A percentile compares a stretch with the other conserved stretches of the same genome.
These are phyloP conservation scores for Meriones unguiculatus DNA, from an alignment of 2,113 vertebrate genomes.

Conservation along the genomic window DNA sequence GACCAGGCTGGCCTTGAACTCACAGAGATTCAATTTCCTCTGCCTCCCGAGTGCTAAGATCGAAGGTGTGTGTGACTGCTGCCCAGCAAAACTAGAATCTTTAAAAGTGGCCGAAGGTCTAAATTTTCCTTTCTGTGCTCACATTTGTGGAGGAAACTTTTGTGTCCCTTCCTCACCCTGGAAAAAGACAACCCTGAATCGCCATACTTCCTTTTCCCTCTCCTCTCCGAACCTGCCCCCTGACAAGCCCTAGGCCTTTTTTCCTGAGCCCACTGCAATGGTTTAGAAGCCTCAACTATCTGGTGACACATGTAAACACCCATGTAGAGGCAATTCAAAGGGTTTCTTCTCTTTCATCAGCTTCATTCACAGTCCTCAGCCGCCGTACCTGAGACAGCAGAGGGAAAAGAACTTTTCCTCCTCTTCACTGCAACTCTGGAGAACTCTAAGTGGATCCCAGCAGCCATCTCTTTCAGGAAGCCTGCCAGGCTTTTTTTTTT, in stretches of 20 bases:
- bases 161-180: too few relatives aligned
- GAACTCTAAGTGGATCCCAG: background rate
- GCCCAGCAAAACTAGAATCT: background rate
- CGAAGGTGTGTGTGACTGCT: background rate
- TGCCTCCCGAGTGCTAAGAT: background rate
- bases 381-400: background rate
- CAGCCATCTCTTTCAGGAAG: conserved; percentile 38
- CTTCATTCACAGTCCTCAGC: background rate
- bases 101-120: background rate
- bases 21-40: background rate
- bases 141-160: background rate
- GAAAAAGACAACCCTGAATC: background rate
- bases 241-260: background rate
- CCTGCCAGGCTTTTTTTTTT: background rate
- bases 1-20: background rate
- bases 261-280: background rate
- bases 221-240: background rate
- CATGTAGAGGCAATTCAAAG: background rate
- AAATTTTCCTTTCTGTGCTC: background rate
- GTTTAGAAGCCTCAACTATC: background rate
- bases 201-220: background rate
- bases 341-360: background rate
- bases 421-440: background rate
- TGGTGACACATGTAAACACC: background rate
- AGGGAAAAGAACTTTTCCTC: background rate